phyloP scores from a whole-genome alignment of 2,797 vertebrate genomes.

The Anomalospiza imberbis region DNA sequence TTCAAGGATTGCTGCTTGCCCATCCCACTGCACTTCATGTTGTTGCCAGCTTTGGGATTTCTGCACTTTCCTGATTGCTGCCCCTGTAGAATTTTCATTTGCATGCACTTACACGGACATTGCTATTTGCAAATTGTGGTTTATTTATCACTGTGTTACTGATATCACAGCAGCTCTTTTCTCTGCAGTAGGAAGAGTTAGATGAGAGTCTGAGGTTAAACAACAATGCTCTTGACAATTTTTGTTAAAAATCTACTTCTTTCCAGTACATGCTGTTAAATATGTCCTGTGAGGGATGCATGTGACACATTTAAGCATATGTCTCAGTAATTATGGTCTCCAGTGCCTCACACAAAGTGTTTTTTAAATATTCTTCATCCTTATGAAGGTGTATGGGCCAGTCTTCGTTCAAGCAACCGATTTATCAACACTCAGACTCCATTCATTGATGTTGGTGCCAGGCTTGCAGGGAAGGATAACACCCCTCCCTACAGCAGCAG shows the following conservation, averaged over 20 bases:
- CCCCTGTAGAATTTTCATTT: background rate
- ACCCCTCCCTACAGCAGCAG: constrained; percentile 77
- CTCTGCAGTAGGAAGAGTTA: background rate
- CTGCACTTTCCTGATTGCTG: background rate
- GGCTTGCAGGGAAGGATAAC: constrained; percentile 90
- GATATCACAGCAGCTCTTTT: background rate
- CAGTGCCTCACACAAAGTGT: background rate
- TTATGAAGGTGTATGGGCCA: constrained; percentile 92
- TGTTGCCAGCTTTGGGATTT: background rate
- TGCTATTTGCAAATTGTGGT: background rate
- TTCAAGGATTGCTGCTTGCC: background rate
- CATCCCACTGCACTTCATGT: background rate
- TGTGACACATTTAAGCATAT: background rate
- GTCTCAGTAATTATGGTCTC: background rate
- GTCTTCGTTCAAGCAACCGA: constrained; percentile 92
- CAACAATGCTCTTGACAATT: background rate
- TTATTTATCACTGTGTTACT: background rate
- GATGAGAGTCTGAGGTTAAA: background rate
- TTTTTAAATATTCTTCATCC: constrained; percentile 48
- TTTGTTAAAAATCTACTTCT: background rate
- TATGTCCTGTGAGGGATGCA: background rate
- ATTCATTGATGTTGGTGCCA: constrained; percentile 83
- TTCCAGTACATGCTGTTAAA: background rate
- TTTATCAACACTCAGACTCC: constrained; percentile 82
- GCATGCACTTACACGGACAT: background rate